A percentile compares a stretch with the other conserved stretches of the same genome.
Conservation (phyloP, 2,888 invertebrate genomes). For the Herminia tarsipennalis region DNA sequence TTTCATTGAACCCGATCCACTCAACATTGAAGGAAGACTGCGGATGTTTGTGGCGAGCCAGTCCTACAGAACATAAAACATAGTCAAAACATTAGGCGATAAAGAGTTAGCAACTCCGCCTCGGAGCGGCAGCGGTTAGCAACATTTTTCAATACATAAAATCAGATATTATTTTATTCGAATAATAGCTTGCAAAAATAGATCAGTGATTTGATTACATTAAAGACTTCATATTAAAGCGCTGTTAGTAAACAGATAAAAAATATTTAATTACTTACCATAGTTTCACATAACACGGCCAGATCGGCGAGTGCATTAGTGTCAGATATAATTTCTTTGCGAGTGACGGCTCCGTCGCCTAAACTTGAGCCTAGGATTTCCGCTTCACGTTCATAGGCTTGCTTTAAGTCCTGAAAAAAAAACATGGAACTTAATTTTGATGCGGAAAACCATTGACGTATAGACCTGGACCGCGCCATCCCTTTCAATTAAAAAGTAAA, state of each 20-base stretch:
- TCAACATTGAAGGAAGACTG: conserved; percentile 57
- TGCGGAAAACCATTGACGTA: too few species aligned
- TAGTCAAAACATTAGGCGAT: too few species aligned
- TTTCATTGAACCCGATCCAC: conserved; percentile 50
- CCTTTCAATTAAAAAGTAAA: too few species aligned
- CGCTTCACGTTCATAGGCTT: conserved; percentile 90
- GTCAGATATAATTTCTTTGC: conserved; percentile 95
- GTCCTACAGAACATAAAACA: conserved; percentile 85
- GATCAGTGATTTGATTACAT: too few species aligned
- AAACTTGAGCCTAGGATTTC: conserved; percentile 96
- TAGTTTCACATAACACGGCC: conserved; percentile 96
- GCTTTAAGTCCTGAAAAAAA: conserved; percentile 65
- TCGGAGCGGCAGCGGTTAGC: too few species aligned
- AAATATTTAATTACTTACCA: conserved; percentile 82
- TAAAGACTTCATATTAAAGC: background rate
- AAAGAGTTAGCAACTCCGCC: too few species aligned
- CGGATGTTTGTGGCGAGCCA: conserved; percentile 87
- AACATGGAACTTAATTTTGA: too few species aligned
- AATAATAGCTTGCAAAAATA: too few species aligned
- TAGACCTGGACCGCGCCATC: too few species aligned
- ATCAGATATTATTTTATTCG: too few species aligned
- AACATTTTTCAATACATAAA: too few species aligned
- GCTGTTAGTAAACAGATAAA: background rate
- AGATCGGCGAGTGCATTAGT: conserved; percentile 92
- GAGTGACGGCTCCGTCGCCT: conserved; percentile 93